Conservation (phyloP, 1,140 invertebrate genomes). For the Trichonephila clavata region DNA sequence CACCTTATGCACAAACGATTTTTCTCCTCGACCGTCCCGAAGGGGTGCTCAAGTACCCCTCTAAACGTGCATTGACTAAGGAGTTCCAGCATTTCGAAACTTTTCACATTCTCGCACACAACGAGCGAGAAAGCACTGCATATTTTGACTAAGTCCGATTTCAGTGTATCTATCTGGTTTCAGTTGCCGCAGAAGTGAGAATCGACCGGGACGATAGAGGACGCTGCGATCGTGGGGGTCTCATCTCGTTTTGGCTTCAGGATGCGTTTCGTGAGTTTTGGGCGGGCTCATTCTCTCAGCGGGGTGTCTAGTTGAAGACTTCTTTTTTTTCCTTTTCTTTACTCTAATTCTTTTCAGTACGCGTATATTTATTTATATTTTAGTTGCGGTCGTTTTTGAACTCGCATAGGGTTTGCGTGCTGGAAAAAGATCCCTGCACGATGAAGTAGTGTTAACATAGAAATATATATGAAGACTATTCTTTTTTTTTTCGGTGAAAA, state of each 20-base stretch:
- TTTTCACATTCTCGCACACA: background rate
- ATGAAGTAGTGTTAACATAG: no score
- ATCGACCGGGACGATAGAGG: constrained; percentile 56
- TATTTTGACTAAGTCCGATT: constrained; percentile 63
- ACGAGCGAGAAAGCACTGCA: background rate
- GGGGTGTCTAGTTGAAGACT: constrained; percentile 25
- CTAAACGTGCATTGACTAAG: background rate
- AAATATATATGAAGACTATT: no score
- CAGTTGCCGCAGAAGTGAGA: background rate
- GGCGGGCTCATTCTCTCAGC: constrained; percentile 54
- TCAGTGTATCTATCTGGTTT: constrained; percentile 38
- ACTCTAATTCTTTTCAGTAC: background rate
- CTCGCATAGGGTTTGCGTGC: background rate
- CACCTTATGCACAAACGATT: constrained; percentile 29
- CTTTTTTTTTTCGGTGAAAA: no score
- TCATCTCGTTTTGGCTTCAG: constrained; percentile 57
- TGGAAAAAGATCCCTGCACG: background rate
- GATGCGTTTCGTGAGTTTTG: constrained; percentile 58
- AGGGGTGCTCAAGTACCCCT: background rate
- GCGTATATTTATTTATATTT: constrained; percentile 11
- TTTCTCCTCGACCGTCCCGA: background rate
- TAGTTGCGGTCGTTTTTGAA: background rate
- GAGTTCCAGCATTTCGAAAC: background rate
- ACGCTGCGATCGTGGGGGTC: constrained; percentile 43
- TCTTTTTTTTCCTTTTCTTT: background rate